These are phyloP conservation scores for Zootoca vivipara DNA, from an alignment of 2,113 vertebrate species.

Conservation along the genomic window DNA sequence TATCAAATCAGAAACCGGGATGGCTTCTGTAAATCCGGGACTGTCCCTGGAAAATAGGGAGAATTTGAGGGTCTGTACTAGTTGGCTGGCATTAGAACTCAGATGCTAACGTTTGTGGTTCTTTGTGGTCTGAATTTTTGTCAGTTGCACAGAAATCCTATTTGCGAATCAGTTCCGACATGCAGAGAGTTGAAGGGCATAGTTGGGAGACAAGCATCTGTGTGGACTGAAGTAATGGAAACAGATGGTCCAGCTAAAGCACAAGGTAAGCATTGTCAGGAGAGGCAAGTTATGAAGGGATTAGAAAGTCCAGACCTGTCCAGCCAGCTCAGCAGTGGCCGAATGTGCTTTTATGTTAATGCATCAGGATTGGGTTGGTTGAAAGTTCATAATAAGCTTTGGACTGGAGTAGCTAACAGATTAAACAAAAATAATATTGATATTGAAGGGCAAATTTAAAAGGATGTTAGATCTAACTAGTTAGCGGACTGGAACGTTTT, in stretches of 20 bases:
- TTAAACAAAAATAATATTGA: conserved; percentile 18
- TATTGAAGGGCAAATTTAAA: conserved; percentile 17
- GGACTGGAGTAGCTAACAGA: conserved; percentile 3
- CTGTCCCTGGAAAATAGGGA: too few species aligned
- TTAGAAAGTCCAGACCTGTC: conserved; percentile 25
- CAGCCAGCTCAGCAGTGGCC: not conserved
- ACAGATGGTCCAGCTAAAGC: conserved; percentile 3
- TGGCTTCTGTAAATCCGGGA: too few species aligned
- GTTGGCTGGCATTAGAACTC: not conserved
- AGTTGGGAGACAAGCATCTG: not conserved
- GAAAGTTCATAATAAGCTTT: conserved; percentile 20
- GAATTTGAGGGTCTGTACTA: not conserved
- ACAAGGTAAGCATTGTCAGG: conserved; percentile 30
- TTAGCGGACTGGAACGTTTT: conserved; percentile 19
- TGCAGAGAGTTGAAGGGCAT: conserved; percentile 8
- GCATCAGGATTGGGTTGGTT: conserved; percentile 11
- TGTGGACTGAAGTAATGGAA: conserved; percentile 19
- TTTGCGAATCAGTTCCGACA: not conserved
- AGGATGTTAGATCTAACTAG: not conserved
- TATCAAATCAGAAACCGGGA: too few species aligned
- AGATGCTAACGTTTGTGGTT: not conserved
- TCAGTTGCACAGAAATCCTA: not conserved
- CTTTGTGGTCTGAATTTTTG: not conserved
- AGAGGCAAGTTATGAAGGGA: conserved; percentile 9
- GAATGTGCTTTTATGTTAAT: conserved; percentile 17